These are phyloP conservation scores for Brachionus paranguensis DNA, from an alignment of 1,140 invertebrate species.

Conservation along the genomic window DNA sequence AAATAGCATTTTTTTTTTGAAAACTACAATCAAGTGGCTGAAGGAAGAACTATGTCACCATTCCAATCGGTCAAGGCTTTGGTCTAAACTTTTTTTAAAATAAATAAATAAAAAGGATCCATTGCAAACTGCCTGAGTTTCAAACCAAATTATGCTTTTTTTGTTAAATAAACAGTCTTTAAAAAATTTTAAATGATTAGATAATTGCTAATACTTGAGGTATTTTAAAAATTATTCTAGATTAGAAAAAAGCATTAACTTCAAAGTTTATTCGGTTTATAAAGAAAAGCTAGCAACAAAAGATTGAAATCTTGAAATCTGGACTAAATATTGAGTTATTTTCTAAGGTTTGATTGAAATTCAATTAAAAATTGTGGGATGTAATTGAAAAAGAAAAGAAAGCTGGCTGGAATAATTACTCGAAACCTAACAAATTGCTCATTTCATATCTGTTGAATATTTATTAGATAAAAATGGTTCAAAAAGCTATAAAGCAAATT, in stretches of 20 bases:
- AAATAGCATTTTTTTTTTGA: too few relatives aligned
- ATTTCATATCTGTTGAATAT: background rate
- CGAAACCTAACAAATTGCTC: background rate
- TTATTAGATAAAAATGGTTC: background rate
- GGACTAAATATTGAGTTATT: background rate
- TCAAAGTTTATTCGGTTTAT: background rate
- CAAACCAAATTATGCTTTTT: too few relatives aligned
- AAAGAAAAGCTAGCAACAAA: background rate
- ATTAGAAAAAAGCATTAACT: background rate
- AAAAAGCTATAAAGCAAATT: background rate
- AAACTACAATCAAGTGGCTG: too few relatives aligned
- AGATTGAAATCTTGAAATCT: background rate
- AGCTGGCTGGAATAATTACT: background rate
- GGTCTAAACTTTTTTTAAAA: too few relatives aligned
- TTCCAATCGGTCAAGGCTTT: too few relatives aligned
- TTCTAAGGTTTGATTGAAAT: background rate
- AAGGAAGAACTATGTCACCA: too few relatives aligned
- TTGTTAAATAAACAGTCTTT: background rate
- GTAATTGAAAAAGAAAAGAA: background rate
- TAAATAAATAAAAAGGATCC: too few relatives aligned
- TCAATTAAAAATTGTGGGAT: background rate
- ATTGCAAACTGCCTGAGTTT: too few relatives aligned
- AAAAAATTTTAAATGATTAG: background rate
- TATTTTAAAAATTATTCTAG: background rate
- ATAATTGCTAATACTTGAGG: background rate